Evolutionary conservation across 2,797 vertebrate genomes (phyloP).

Genomic region (Euthynnus affinis): DNA sequence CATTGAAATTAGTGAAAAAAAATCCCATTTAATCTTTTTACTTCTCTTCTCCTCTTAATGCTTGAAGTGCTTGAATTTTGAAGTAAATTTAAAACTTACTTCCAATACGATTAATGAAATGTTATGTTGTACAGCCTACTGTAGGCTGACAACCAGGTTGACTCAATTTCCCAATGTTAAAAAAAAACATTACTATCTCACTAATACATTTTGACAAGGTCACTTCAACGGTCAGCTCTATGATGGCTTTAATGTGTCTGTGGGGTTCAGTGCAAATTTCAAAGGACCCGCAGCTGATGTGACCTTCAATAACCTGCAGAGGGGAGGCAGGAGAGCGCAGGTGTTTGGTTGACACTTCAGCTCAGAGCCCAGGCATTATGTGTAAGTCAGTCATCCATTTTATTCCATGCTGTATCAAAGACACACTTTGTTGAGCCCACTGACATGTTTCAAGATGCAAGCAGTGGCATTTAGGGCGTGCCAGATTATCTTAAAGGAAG

Average conservation of each 20-base stretch:
- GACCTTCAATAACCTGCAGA: conserved; percentile 29
- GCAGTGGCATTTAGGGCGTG: conserved; percentile 53
- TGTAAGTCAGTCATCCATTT: conserved; percentile 51
- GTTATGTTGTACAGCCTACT: no score
- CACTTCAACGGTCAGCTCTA: conserved; percentile 19
- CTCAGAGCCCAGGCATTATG: conserved; percentile 29
- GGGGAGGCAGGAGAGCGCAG: conserved; percentile 34
- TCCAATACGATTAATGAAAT: background rate
- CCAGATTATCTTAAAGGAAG: conserved; percentile 62
- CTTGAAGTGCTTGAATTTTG: no score
- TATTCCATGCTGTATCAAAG: conserved; percentile 42
- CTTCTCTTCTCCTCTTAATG: background rate
- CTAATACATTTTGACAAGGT: conserved; percentile 5
- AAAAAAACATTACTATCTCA: background rate
- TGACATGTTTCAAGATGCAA: conserved; percentile 53
- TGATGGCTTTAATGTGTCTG: conserved; percentile 1
- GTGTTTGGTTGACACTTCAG: conserved; percentile 35
- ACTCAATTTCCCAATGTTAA: background rate
- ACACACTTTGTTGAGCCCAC: conserved; percentile 45
- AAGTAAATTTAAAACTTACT: background rate
- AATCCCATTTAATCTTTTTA: background rate
- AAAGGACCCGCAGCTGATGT: conserved; percentile 27
- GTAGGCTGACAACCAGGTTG: background rate
- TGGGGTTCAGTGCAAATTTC: conserved; percentile 23
- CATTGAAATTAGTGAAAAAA: background rate